phyloP scores from a whole-genome alignment of 2,113 vertebrate genomes.

The Zosterops hypoxanthus region DNA sequence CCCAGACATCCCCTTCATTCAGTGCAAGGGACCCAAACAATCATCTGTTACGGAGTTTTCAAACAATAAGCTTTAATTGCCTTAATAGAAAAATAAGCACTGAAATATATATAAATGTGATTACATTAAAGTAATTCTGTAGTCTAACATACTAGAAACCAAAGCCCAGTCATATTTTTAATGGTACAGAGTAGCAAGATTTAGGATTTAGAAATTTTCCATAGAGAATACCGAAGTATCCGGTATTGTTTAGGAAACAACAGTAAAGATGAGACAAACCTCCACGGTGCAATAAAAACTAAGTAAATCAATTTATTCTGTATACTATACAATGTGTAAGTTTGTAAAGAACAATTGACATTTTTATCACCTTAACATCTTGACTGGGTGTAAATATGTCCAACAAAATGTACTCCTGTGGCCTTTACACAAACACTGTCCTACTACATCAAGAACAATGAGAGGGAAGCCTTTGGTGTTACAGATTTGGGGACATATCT shows the following conservation, averaged over 20 bases:
- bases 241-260: constrained; percentile 25
- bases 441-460: constrained; percentile 63
- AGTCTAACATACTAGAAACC: constrained; percentile 63
- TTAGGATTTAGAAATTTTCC: constrained; percentile 15
- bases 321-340: constrained; percentile 77
- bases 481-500: constrained; percentile 50
- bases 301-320: constrained; percentile 79
- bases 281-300: constrained; percentile 74
- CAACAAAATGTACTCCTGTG: constrained; percentile 67
- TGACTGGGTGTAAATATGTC: constrained; percentile 66
- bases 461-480: constrained; percentile 65
- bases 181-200: constrained; percentile 51
- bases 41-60: constrained; percentile 61
- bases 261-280: constrained; percentile 71
- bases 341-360: constrained; percentile 73
- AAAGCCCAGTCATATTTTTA: constrained; percentile 44
- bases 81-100: constrained; percentile 73
- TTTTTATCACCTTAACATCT: constrained; percentile 68
- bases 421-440: constrained; percentile 69
- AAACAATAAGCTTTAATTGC: constrained; percentile 73
- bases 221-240: constrained; percentile 25
- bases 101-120: constrained; percentile 72
- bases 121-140: constrained; percentile 69
- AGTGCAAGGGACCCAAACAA: constrained; percentile 60
- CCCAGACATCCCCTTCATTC: constrained; percentile 15